Conservation (phyloP, 2,113 vertebrate species). For the Platycercus adscitus region DNA sequence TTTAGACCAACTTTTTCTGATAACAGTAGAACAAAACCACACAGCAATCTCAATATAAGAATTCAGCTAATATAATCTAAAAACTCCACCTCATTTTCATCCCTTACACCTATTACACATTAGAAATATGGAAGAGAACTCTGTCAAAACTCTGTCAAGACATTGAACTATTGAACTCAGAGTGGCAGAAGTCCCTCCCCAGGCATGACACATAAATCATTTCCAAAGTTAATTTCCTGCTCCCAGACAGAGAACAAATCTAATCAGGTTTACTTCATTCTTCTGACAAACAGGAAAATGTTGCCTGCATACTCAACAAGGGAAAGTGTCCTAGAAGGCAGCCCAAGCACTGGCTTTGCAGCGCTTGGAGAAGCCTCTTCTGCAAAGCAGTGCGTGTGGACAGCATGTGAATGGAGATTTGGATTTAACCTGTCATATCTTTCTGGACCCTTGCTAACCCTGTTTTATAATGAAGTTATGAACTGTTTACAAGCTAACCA, state of each 20-base stretch:
- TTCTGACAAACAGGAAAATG: constrained; percentile 66
- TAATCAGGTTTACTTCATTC: constrained; percentile 77
- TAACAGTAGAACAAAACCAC: neutral
- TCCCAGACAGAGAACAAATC: constrained; percentile 76
- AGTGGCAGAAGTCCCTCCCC: constrained; percentile 68
- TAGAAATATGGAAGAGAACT: constrained; percentile 47
- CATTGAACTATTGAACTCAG: constrained; percentile 76
- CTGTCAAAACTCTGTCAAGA: constrained; percentile 63
- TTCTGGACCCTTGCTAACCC: neutral
- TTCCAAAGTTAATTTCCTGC: constrained; percentile 80
- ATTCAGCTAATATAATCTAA: constrained; percentile 42
- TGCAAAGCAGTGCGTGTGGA: neutral
- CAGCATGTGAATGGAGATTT: constrained; percentile 24
- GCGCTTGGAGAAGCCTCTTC: neutral
- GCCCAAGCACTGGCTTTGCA: neutral
- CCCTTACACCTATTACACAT: constrained; percentile 43
- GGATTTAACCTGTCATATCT: constrained; percentile 23
- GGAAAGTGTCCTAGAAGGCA: constrained; percentile 18
- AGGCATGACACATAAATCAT: constrained; percentile 77
- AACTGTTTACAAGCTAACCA: neutral
- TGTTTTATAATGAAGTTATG: neutral
- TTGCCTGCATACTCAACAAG: constrained; percentile 74
- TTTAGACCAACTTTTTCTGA: neutral
- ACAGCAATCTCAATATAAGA: neutral
- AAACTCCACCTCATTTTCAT: constrained; percentile 34